Conservation (phyloP, 2,888 invertebrate species). For the Pristionchus fissidentatus region DNA sequence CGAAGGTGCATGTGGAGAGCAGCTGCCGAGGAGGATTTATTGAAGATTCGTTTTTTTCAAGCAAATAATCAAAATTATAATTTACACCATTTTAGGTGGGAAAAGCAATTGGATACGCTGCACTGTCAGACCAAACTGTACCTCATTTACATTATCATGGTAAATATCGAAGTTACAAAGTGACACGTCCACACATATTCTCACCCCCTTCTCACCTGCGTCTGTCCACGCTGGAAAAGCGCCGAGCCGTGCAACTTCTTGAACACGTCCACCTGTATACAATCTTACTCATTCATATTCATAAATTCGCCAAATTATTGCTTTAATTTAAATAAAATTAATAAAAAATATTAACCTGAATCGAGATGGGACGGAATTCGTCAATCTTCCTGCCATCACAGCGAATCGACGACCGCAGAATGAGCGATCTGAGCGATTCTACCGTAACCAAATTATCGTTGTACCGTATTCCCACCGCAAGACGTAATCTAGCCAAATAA, state of each 20-base stretch:
- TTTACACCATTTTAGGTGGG: background rate
- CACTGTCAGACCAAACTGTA: background rate
- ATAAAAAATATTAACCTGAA: constrained; percentile 78
- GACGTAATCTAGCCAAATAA: too few species aligned
- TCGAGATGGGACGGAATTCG: constrained; percentile 88
- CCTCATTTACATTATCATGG: too few species aligned
- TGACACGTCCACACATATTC: background rate
- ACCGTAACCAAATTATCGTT: too few species aligned
- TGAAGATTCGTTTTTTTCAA: too few species aligned
- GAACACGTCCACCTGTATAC: constrained; percentile 83
- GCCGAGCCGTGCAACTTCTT: constrained; percentile 95
- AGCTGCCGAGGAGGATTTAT: constrained; percentile 77
- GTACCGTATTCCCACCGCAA: too few species aligned
- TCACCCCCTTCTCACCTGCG: constrained; percentile 84
- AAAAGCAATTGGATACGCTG: background rate
- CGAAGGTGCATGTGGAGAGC: constrained; percentile 92
- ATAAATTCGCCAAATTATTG: background rate
- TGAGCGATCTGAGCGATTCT: constrained; percentile 54
- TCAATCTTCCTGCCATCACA: constrained; percentile 86
- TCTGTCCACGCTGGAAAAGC: constrained; percentile 95
- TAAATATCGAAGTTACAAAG: too few species aligned
- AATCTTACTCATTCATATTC: background rate
- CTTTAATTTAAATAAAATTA: background rate
- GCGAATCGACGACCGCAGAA: constrained; percentile 68
- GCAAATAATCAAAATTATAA: too few species aligned